Evolutionary conservation across 2,888 invertebrate species (phyloP), one percentile per base, ranked within the genome.

Genomic region (Thyatira batis): DNA sequence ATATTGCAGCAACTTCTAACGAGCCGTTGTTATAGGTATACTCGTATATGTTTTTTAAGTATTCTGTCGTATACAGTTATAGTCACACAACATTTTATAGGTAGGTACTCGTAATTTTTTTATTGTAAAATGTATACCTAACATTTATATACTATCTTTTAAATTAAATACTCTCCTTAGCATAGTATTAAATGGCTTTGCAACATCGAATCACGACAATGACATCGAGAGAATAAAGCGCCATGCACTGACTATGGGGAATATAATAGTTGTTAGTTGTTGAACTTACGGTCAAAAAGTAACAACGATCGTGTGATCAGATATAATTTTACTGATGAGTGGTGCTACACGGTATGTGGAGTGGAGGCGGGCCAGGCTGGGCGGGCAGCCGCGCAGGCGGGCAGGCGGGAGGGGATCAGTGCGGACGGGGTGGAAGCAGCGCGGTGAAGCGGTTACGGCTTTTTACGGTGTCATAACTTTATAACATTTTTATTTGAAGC

Each of bases 281-380:
- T 65, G 63, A 60, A 50, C 51, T 57, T 51, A 55, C 57, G 56
- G 55, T 60, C 67, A 68, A 71, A 74, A 70, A 76, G 69, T 72
- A 72, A 67, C 76, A 76, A 72, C 68, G 67, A 65, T 72, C 68
- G 72, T 73, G 71, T 73, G 69, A 69, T 63, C 69, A 68, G 73
- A 73, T 70, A 76, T 67, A 68, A 67, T 76, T 69, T 73, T 82
- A 80, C 81, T 76, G 80, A 87, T 87, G 90, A 89, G 89, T 86
- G 84, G 85, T 81, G 85, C 84, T 88, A 89, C 90, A 88, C 80
- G 76, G 85, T 84, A 80, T 84, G 86, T 80, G 74, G 73, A 63
- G 78, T 78, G 78, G 74, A 71, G 69, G 68, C 60, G 56, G 61
- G 58, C 50, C 49, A 60, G 56, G 45, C 55, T 54, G 52, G 57